These are phyloP conservation scores for Petrocephalus microphthalmus DNA, from an alignment of 2,113 vertebrate species.

Conservation along the genomic window DNA sequence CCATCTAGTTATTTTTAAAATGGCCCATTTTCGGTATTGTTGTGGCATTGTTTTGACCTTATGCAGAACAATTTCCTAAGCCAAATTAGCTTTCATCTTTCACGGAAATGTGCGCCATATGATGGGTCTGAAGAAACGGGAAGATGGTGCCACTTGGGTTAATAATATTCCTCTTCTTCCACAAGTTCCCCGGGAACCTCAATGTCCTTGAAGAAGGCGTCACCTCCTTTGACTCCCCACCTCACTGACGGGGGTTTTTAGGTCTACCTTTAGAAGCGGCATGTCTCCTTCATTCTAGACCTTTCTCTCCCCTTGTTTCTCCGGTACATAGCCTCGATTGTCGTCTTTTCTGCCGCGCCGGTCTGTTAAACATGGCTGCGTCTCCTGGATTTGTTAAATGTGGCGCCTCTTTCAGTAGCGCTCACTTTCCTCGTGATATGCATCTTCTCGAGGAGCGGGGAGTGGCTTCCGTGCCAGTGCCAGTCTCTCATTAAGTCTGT, in stretches of 20 bases:
- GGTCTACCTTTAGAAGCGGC: conserved; percentile 38
- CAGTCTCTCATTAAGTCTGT: conserved; percentile 51
- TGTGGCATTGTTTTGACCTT: conserved; percentile 73
- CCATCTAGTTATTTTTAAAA: conserved; percentile 68
- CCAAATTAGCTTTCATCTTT: conserved; percentile 72
- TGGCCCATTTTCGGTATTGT: conserved; percentile 72
- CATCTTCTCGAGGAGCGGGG: not conserved
- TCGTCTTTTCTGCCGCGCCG: not conserved
- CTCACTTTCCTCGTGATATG: not conserved
- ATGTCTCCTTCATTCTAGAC: conserved; percentile 16
- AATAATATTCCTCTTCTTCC: conserved; percentile 77
- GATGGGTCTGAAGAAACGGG: conserved; percentile 62
- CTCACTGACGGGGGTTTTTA: conserved; percentile 39
- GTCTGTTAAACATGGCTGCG: not conserved
- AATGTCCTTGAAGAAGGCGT: conserved; percentile 68
- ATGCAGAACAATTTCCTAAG: conserved; percentile 66
- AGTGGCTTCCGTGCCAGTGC: conserved; percentile 51
- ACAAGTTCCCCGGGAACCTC: conserved; percentile 69
- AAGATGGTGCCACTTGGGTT: conserved; percentile 65
- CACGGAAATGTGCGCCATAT: conserved; percentile 60
- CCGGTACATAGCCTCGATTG: not conserved
- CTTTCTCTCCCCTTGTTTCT: conserved; percentile 16
- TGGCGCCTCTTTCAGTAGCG: not conserved
- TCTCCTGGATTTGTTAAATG: not conserved
- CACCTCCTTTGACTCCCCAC: conserved; percentile 54